Conservation (phyloP, 2,113 vertebrate genomes). For the Poeciliopsis occidentalis region DNA sequence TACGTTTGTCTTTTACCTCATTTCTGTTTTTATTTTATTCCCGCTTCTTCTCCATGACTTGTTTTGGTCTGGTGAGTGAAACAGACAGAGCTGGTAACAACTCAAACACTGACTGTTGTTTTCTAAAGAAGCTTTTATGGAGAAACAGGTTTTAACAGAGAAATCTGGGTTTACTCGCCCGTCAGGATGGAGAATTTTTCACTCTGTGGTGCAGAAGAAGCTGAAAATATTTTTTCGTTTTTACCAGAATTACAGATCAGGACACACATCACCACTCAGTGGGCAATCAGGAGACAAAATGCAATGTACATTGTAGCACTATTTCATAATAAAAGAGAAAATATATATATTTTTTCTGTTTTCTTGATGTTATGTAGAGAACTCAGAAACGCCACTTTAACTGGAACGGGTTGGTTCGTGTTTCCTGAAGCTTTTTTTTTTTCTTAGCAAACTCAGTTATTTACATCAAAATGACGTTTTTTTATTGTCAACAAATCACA, state of each 20-base stretch:
- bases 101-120: constrained; percentile 65
- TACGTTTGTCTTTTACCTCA: constrained; percentile 53
- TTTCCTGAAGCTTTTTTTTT: background rate
- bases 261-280: constrained; percentile 41
- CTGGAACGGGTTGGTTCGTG: background rate
- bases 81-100: constrained; percentile 78
- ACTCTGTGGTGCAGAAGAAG: constrained; percentile 18
- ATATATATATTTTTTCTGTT: constrained; percentile 80
- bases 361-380: constrained; percentile 77
- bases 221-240: constrained; percentile 34
- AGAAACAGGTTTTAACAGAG: constrained; percentile 65
- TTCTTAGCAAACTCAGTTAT: background rate
- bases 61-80: constrained; percentile 36
- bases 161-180: constrained; percentile 26
- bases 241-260: constrained; percentile 44
- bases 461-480: background rate
- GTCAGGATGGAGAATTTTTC: constrained; percentile 63
- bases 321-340: constrained; percentile 95
- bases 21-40: constrained; percentile 29
- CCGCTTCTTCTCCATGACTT: constrained; percentile 41
- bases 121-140: constrained; percentile 66
- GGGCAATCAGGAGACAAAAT: constrained; percentile 82
- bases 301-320: constrained; percentile 97
- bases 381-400: background rate
- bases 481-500: background rate